phyloP scores from a whole-genome alignment of 35 echinoderm and acorn worm genomes.

The Apostichopus parvimensis region DNA sequence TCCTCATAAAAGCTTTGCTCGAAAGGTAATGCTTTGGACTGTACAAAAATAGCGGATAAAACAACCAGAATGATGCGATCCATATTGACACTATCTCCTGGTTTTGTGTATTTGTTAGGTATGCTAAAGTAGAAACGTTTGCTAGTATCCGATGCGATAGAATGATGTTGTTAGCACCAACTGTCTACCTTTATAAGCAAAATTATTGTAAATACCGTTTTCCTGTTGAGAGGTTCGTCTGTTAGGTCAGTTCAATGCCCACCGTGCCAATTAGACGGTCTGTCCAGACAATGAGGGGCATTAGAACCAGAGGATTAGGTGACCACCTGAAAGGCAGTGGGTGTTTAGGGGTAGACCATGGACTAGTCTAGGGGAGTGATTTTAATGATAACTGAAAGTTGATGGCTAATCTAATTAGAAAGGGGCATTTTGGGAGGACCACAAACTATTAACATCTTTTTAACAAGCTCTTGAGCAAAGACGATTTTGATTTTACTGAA shows the following conservation, averaged over 20 bases:
- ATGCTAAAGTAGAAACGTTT: not conserved
- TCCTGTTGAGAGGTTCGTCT: not conserved
- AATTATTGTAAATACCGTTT: not conserved
- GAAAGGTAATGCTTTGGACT: constrained; percentile 2
- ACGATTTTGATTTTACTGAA: not conserved
- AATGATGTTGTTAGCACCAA: not conserved
- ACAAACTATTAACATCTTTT: not conserved
- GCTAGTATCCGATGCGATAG: not conserved
- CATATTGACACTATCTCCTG: too few species aligned
- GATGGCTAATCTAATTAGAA: constrained; percentile 34
- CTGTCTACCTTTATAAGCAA: not conserved
- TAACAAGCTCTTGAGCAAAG: not conserved
- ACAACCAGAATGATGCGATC: too few species aligned
- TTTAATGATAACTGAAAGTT: constrained; percentile 3
- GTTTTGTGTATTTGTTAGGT: too few species aligned
- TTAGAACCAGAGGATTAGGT: not conserved
- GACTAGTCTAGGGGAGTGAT: not conserved
- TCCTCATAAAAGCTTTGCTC: not conserved
- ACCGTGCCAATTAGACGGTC: constrained; percentile 47
- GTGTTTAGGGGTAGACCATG: not conserved
- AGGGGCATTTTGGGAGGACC: not conserved
- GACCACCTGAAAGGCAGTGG: constrained; percentile 18
- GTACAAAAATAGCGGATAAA: not conserved
- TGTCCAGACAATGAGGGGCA: constrained; percentile 8
- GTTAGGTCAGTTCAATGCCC: not conserved